Percentiles rank a stretch among this genome's conserved stretches.
Conservation (phyloP, 2,797 vertebrate genomes). For the Leptodactylus fallax region DNA sequence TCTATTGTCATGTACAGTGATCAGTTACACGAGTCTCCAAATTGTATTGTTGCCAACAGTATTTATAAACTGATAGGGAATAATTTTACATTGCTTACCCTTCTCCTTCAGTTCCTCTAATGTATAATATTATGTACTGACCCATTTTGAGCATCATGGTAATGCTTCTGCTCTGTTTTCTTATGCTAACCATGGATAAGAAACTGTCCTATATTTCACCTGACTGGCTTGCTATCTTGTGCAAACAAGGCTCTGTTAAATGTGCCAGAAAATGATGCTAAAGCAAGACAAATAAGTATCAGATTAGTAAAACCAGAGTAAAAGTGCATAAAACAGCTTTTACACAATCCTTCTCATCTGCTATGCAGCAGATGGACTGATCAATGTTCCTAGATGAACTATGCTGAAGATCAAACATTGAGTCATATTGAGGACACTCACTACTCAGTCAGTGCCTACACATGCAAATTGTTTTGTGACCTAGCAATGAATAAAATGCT, state of each 20-base stretch:
- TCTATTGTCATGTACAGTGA: background rate
- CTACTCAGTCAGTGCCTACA: conserved; percentile 17
- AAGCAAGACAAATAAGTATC: conserved; percentile 15
- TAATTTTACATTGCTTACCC: background rate
- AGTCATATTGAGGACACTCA: conserved; percentile 21
- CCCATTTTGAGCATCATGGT: background rate
- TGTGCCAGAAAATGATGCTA: background rate
- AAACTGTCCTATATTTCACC: background rate
- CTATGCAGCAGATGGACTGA: conserved; percentile 12
- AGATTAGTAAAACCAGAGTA: background rate
- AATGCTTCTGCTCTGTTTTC: background rate
- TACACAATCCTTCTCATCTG: conserved; percentile 23
- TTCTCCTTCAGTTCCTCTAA: background rate
- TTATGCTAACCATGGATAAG: background rate
- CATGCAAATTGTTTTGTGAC: background rate
- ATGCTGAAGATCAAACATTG: conserved; percentile 18
- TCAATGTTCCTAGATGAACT: conserved; percentile 24
- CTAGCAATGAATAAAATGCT: background rate
- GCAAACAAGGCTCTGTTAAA: background rate
- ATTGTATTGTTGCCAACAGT: background rate
- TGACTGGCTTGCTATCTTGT: background rate
- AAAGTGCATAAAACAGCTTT: background rate
- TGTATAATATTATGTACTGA: background rate
- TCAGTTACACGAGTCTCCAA: background rate
- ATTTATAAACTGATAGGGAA: background rate